These are phyloP conservation scores for Phanerotoma sp. DNA, from an alignment of 2,888 invertebrate genomes.

Conservation along the genomic window DNA sequence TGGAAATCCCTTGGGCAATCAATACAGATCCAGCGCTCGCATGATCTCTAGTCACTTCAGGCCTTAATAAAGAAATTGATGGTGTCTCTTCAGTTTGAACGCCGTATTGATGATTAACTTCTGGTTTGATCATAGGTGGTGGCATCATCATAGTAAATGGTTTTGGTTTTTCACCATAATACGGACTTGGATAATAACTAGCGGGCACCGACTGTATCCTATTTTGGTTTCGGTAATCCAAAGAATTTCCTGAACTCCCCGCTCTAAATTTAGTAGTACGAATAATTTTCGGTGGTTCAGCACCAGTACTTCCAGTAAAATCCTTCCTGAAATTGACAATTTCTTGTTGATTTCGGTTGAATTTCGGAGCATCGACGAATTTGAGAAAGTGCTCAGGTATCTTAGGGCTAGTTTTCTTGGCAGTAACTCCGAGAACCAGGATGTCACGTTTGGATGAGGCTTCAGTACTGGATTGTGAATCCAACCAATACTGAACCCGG, in stretches of 20 bases:
- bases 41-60: constrained; percentile 9
- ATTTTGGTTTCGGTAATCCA: constrained; percentile 37
- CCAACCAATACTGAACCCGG: constrained; percentile 78
- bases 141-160: constrained; percentile 72
- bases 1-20: constrained; percentile 1
- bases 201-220: constrained; percentile 41
- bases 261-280: constrained; percentile 45
- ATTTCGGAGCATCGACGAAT: constrained; percentile 60
- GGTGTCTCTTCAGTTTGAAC: constrained; percentile 34
- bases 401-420: constrained; percentile 66
- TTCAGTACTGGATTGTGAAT: constrained; percentile 62
- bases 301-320: constrained; percentile 45
- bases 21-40: constrained; percentile 9
- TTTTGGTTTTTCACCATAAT: constrained; percentile 50
- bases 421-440: constrained; percentile 69
- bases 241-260: constrained; percentile 2
- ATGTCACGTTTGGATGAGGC: constrained; percentile 70
- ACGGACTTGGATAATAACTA: constrained; percentile 42
- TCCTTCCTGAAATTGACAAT: constrained; percentile 42
- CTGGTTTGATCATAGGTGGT: constrained; percentile 61
- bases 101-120: constrained; percentile 11
- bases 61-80: constrained; percentile 33
- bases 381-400: constrained; percentile 58
- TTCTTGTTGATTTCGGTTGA: constrained; percentile 45
- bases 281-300: constrained; percentile 55